phyloP scores from a whole-genome alignment of 2,113 vertebrate species.

The Oncorhynchus keta region DNA sequence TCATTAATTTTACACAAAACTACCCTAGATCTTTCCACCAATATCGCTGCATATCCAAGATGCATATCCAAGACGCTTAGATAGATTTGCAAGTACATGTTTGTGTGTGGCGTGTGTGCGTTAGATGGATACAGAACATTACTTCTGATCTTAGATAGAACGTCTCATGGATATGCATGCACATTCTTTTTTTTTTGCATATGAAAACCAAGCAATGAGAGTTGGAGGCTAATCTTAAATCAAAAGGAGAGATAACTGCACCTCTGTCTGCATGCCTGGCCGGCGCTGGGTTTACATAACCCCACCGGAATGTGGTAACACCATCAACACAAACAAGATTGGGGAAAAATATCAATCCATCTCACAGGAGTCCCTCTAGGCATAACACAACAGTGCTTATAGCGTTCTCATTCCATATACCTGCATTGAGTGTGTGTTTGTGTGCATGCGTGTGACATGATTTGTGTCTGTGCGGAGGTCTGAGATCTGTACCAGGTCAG shows the following conservation, averaged over 20 bases:
- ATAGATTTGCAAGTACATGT: slow-evolving; percentile 8
- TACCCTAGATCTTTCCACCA: neutral
- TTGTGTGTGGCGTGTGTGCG: neutral
- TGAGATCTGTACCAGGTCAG: no score
- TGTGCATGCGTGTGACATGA: no score
- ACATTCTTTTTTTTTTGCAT: slow-evolving; percentile 29
- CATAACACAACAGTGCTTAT: neutral
- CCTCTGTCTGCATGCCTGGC: slow-evolving; percentile 13
- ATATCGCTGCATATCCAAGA: neutral
- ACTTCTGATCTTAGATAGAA: slow-evolving; percentile 4
- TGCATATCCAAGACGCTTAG: neutral
- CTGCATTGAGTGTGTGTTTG: no score
- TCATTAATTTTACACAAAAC: neutral
- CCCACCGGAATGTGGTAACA: neutral
- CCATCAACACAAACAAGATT: neutral
- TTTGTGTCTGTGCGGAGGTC: no score
- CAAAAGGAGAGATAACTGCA: neutral
- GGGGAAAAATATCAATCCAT: neutral
- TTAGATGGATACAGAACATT: slow-evolving; percentile 24
- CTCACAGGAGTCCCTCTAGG: neutral
- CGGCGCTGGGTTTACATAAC: slow-evolving; percentile 11
- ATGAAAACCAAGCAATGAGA: slow-evolving; percentile 18
- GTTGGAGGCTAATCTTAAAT: neutral
- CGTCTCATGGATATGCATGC: slow-evolving; percentile 6
- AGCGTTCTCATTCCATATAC: neutral